These are phyloP conservation scores for Silurus glanis DNA, from an alignment of 2,113 vertebrate species.

Conservation along the genomic window DNA sequence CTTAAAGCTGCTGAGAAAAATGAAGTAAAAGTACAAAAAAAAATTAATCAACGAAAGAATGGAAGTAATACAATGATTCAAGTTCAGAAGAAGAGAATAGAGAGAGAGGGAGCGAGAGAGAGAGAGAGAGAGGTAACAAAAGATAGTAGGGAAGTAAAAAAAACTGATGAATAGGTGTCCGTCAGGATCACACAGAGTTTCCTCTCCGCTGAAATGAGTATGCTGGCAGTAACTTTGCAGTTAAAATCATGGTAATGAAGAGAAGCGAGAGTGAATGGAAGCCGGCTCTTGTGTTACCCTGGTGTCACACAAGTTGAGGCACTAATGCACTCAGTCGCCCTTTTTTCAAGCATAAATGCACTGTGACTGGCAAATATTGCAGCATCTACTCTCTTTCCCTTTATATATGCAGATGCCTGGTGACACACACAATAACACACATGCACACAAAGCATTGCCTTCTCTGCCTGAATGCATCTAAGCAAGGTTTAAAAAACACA, in stretches of 20 bases:
- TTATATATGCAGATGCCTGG: constrained; percentile 10
- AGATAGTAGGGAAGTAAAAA: constrained; percentile 26
- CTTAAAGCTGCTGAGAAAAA: background rate
- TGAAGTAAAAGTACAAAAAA: background rate
- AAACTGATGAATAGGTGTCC: background rate
- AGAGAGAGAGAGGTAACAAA: constrained; percentile 22
- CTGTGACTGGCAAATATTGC: constrained; percentile 48
- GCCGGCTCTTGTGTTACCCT: background rate
- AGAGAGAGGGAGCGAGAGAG: constrained; percentile 1
- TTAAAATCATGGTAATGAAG: constrained; percentile 27
- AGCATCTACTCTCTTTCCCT: constrained; percentile 29
- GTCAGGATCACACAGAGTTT: background rate
- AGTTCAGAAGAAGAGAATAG: background rate
- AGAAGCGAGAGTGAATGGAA: background rate
- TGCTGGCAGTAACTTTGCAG: constrained; percentile 11
- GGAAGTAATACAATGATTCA: background rate
- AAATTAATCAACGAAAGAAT: background rate
- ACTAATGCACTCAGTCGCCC: constrained; percentile 28
- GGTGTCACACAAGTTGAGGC: constrained; percentile 20
- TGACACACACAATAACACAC: constrained; percentile 5
- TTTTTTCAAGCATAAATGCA: constrained; percentile 43
- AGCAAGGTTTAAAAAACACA: constrained; percentile 1
- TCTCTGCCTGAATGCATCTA: constrained; percentile 1
- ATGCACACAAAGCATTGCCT: constrained; percentile 19
- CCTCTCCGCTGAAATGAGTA: constrained; percentile 5